Evolutionary conservation across 1,140 invertebrate species (phyloP).

Genomic region (Diachasma alloeum): DNA sequence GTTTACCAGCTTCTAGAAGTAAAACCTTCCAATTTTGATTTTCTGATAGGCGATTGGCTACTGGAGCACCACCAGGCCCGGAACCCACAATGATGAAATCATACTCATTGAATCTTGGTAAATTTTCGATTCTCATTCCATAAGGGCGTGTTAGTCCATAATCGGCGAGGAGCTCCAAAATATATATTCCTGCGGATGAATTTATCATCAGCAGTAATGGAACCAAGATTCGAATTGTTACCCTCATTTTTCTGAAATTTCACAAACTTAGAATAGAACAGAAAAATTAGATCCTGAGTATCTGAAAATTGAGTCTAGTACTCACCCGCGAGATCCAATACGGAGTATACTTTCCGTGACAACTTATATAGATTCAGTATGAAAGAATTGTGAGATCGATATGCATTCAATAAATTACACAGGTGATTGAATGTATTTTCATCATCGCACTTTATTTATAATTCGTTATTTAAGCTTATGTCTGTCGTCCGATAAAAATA

Average conservation of each 20-base stretch:
- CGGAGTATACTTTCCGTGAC: not conserved
- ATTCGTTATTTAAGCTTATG: not conserved
- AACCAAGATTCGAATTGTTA: not conserved
- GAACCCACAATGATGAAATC: slow-evolving; percentile 68
- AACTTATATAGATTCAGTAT: not conserved
- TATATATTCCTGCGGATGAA: not conserved
- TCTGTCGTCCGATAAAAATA: not conserved
- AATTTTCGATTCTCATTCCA: slow-evolving; percentile 24
- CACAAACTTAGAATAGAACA: no score
- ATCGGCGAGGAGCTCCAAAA: not conserved
- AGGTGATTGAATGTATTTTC: slow-evolving; percentile 33
- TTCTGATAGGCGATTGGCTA: slow-evolving; percentile 70
- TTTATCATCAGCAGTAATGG: not conserved
- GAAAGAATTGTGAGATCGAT: not conserved
- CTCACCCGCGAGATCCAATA: no score
- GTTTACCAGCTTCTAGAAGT: slow-evolving; percentile 62
- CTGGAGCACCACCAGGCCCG: slow-evolving; percentile 69
- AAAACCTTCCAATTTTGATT: slow-evolving; percentile 62
- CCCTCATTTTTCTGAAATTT: not conserved
- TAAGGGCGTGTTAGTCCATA: slow-evolving; percentile 11
- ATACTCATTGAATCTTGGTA: slow-evolving; percentile 40
- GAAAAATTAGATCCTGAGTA: no score
- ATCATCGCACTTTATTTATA: not conserved
- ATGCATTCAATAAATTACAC: not conserved
- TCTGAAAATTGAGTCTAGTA: no score